Evolutionary conservation across 2,113 vertebrate species (phyloP), one percentile per base, ranked within the genome.

Genomic region (Platichthys flesus): DNA sequence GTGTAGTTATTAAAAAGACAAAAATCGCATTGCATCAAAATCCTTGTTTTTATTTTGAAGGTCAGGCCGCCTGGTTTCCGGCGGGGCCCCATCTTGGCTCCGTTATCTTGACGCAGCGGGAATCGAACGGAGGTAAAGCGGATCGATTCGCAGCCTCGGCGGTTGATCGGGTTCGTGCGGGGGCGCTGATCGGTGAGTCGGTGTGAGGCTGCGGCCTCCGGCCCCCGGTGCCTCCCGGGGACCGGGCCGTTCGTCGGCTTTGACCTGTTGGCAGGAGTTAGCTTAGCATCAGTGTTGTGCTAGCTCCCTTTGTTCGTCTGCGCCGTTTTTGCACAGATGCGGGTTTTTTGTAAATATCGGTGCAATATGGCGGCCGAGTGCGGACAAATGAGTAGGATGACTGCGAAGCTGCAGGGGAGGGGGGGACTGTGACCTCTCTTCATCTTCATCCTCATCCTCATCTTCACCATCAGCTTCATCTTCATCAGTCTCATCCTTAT

Each of bases 331-430:
- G 86, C 91, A 60, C 74, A 75, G 84, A 82, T 94, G 93, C 93
- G 91, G 94, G 85, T 10, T 91, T 91, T 94, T 92, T 93, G 92
- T 91, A 90, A 86, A 87, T 90, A 92, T 71, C 88, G 91, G 88
- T 87, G 90, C 92, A 93, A 95, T 82, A 95, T 95, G 94, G 94
- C 95, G 82, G 92, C 94, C 90, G 90, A 42, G n/a, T 63, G 66
- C 20, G 76, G 68, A 69, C 75, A 71, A 9, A 23, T n/a, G 60
- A 10, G 9, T 57, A 42, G 61, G 58, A 23, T 26, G 26, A 37
- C 15, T 42, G 2, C 70, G 31, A 2, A 3, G 3, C 2, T 4
- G 3, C 4, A 1, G 5, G 55, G 35, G 24, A 0, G 63, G 2
- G 2, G 3, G 42, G 26, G 9, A 65, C 40, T 42, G 40, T 42